Conservation (phyloP, 1,140 invertebrate genomes). For the Acromyrmex charruanus region DNA sequence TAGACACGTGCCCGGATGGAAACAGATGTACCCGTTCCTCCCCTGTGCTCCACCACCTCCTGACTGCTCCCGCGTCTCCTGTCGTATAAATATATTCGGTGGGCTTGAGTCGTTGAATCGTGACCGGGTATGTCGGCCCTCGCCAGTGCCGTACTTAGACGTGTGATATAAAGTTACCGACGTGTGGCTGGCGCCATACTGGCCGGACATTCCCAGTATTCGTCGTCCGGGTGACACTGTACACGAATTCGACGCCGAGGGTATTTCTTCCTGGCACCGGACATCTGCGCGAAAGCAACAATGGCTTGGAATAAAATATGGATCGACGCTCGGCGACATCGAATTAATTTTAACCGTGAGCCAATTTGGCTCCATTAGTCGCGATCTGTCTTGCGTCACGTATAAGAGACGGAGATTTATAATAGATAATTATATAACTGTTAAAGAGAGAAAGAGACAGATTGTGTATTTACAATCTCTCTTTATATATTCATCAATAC, state of each 20-base stretch:
- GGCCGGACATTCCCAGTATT: slow-evolving; percentile 57
- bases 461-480: not conserved
- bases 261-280: not conserved
- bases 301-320: slow-evolving; percentile 25
- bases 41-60: not conserved
- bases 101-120: slow-evolving; percentile 51
- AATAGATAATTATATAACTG: not conserved
- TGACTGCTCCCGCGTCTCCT: slow-evolving; percentile 20
- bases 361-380: not conserved
- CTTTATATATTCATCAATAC: too few relatives aligned
- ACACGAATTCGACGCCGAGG: slow-evolving; percentile 8
- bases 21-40: slow-evolving; percentile 74
- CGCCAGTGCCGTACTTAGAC: slow-evolving; percentile 57
- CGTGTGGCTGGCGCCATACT: slow-evolving; percentile 53
- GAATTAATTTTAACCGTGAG: slow-evolving; percentile 39
- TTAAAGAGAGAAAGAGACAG: not conserved
- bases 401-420: slow-evolving; percentile 10
- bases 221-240: slow-evolving; percentile 19
- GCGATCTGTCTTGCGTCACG: slow-evolving; percentile 21
- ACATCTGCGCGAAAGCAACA: slow-evolving; percentile 28
- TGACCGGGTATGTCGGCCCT: slow-evolving; percentile 46
- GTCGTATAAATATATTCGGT: slow-evolving; percentile 76
- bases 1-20: slow-evolving; percentile 79
- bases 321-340: not conserved
- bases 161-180: slow-evolving; percentile 72